phyloP scores from a whole-genome alignment of 2,888 invertebrate genomes.

The Rosalia funebris region DNA sequence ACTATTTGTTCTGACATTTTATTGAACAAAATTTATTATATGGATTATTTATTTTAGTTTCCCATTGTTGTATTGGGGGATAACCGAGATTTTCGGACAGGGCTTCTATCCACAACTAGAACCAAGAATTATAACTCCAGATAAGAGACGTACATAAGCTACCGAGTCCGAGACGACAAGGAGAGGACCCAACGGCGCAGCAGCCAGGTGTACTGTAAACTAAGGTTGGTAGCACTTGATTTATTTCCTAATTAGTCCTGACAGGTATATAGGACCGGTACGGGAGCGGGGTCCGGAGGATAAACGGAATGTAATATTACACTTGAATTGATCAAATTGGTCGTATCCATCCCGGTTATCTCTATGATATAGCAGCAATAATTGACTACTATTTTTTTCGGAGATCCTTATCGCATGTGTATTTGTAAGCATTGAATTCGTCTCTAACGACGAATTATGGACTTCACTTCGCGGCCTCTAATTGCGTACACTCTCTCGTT shows the following conservation, averaged over 20 bases:
- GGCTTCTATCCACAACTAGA: too few relatives aligned
- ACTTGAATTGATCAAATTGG: slow-evolving; percentile 54
- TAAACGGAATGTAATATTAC: slow-evolving; percentile 54
- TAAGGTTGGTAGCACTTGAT: slow-evolving; percentile 55
- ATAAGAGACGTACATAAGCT: slow-evolving; percentile 19
- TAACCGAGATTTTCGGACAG: too few relatives aligned
- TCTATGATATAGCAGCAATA: slow-evolving; percentile 45
- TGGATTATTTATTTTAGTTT: too few relatives aligned
- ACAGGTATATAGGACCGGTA: slow-evolving; percentile 63
- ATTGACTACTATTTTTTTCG: slow-evolving; percentile 46
- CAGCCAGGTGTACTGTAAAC: slow-evolving; percentile 47
- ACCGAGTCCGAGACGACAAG: background rate
- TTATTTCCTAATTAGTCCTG: slow-evolving; percentile 64
- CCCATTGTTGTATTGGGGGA: too few relatives aligned
- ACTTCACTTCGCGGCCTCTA: slow-evolving; percentile 33
- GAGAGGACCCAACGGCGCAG: slow-evolving; percentile 10
- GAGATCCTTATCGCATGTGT: slow-evolving; percentile 40
- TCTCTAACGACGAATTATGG: slow-evolving; percentile 43
- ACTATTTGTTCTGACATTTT: too few relatives aligned
- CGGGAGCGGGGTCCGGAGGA: slow-evolving; percentile 54
- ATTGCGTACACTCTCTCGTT: slow-evolving; percentile 44
- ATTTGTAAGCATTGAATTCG: slow-evolving; percentile 42
- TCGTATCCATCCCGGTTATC: slow-evolving; percentile 47
- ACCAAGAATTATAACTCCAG: slow-evolving; percentile 10
- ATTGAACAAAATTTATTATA: too few relatives aligned